These are phyloP conservation scores for Sinhomidia bicolor DNA, from an alignment of 2,888 invertebrate species.

Conservation along the genomic window DNA sequence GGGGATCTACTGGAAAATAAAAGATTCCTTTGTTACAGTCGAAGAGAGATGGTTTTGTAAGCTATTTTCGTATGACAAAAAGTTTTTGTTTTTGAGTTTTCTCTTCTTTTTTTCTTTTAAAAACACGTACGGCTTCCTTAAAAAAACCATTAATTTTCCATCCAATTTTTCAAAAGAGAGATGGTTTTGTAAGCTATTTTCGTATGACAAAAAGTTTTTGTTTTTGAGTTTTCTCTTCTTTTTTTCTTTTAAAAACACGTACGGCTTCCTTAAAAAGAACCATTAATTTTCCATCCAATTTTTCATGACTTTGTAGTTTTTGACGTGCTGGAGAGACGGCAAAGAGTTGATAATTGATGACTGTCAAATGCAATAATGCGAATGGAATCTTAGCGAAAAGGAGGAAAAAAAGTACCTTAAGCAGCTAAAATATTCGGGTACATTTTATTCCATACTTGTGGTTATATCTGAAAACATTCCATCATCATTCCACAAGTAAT, in stretches of 20 bases:
- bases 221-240: not conserved
- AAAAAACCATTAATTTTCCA: constrained; percentile 6
- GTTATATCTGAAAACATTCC: too few species aligned
- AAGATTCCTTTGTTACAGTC: too few species aligned
- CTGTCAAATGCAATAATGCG: not conserved
- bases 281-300: constrained; percentile 7
- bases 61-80: not conserved
- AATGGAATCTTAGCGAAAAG: not conserved
- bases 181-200: not conserved
- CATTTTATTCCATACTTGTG: too few species aligned
- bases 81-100: not conserved
- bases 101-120: not conserved
- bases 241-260: not conserved
- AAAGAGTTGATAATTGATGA: not conserved
- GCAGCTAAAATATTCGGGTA: too few species aligned
- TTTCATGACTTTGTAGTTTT: not conserved
- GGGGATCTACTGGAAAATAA: not conserved
- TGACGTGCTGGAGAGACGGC: not conserved
- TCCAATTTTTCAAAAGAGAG: not conserved
- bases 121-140: not conserved
- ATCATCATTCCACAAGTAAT: too few species aligned
- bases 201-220: not conserved
- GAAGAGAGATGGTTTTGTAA: not conserved
- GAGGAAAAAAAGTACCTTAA: too few species aligned
- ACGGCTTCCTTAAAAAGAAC: not conserved